Evolutionary conservation across 2,113 vertebrate genomes (phyloP).

Genomic region (Odocoileus virginianus): DNA sequence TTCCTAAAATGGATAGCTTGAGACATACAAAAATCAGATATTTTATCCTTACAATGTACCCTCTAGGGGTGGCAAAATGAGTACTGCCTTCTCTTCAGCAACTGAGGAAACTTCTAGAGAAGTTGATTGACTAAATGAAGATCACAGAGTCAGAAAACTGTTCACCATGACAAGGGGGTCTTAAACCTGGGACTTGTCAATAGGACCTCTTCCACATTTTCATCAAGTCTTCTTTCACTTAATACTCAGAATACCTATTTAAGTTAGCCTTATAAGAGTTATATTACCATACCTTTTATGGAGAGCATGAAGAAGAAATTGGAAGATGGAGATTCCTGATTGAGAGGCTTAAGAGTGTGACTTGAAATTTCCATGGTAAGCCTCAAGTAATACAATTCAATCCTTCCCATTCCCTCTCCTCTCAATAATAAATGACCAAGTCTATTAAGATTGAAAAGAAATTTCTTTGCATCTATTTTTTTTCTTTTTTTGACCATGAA

Average conservation of each 20-base stretch:
- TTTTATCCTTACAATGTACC: not conserved
- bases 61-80: not conserved
- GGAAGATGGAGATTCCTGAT: not conserved
- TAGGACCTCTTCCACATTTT: not conserved
- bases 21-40: not conserved
- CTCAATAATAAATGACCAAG: constrained; percentile 43
- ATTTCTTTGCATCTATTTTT: constrained; percentile 63
- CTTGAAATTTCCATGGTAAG: not conserved
- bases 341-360: not conserved
- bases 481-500: constrained; percentile 56
- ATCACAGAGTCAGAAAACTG: not conserved
- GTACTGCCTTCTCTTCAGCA: not conserved
- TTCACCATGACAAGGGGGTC: not conserved
- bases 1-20: not conserved
- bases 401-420: not conserved
- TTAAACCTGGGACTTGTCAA: not conserved
- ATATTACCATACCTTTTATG: not conserved
- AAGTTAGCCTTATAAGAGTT: not conserved
- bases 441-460: constrained; percentile 63
- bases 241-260: not conserved
- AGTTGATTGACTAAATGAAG: not conserved
- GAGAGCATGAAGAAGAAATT: not conserved
- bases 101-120: not conserved
- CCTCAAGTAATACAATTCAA: not conserved
- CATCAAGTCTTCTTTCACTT: not conserved